A percentile compares a stretch with the other conserved stretches of the same genome.
phyloP scores from a whole-genome alignment of 2,113 vertebrate species.

The Ascaphus truei region DNA sequence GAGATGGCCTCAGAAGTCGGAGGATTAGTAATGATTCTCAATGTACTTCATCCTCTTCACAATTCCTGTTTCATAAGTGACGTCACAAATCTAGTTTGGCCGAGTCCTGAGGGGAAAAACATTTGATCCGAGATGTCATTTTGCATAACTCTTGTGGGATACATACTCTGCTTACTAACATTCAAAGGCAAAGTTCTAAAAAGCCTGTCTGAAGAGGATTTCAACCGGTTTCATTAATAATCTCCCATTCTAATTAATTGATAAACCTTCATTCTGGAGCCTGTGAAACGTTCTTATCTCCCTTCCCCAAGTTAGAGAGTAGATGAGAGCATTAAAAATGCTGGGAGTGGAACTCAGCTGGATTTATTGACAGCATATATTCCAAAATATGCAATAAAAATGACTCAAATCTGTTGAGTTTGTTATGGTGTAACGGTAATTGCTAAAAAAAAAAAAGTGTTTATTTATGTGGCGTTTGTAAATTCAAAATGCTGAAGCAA shows the following conservation, averaged over 20 bases:
- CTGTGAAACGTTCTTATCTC: background rate
- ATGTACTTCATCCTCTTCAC: no score
- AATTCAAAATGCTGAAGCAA: background rate
- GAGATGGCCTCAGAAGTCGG: no score
- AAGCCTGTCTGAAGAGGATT: no score
- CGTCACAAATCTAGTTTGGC: no score
- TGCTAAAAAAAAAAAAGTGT: background rate
- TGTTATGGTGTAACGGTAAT: slow-evolving; percentile 8
- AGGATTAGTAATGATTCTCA: no score
- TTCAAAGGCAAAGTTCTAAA: no score
- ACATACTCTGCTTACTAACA: no score
- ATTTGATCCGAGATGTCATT: no score
- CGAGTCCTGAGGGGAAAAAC: no score
- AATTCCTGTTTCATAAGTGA: no score
- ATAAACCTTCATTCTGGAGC: background rate
- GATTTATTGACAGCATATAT: slow-evolving; percentile 1
- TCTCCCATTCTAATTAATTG: background rate
- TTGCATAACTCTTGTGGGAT: no score
- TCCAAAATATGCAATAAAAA: slow-evolving; percentile 3
- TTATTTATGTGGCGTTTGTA: slow-evolving; percentile 13
- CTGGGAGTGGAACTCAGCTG: background rate
- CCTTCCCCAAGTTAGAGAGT: background rate
- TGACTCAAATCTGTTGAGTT: background rate
- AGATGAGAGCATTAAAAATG: background rate
- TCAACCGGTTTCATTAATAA: background rate